phyloP scores from a whole-genome alignment of 1,140 invertebrate species.

The Tetranychus cinnabarinus region DNA sequence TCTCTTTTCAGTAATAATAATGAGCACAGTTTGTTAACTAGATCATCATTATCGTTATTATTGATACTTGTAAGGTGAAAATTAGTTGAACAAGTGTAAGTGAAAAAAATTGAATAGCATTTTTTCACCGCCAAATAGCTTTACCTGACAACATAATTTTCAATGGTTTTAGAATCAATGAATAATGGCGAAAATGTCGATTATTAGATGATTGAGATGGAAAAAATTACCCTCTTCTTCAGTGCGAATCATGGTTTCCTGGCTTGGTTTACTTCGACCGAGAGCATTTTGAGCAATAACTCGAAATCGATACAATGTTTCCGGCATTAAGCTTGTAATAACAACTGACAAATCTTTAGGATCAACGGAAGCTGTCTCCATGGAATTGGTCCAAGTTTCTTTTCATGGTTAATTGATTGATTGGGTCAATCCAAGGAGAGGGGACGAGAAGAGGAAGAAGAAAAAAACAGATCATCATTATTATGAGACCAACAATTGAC shows the following conservation, averaged over 20 bases:
- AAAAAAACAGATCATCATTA: neutral
- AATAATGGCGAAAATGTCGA: no score
- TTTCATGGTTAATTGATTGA: neutral
- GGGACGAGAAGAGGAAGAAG: neutral
- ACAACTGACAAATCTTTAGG: constrained; percentile 49
- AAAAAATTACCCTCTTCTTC: constrained; percentile 40
- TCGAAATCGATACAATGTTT: constrained; percentile 80
- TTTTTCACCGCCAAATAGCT: no score
- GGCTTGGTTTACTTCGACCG: constrained; percentile 72
- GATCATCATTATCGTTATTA: no score
- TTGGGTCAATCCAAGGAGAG: neutral
- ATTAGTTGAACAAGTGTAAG: no score
- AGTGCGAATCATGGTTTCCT: constrained; percentile 55
- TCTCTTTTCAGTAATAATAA: neutral
- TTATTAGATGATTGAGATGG: constrained; percentile 10
- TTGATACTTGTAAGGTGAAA: no score
- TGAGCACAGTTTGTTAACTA: neutral
- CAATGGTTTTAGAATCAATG: no score
- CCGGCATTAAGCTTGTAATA: constrained; percentile 53
- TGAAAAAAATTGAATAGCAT: no score
- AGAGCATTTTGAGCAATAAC: constrained; percentile 90
- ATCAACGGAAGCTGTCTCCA: constrained; percentile 23
- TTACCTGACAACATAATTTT: no score
- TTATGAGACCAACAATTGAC: neutral
- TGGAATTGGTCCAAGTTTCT: neutral